Evolutionary conservation across 2,113 vertebrate genomes (phyloP).

Genomic region (Percopsis transmontana): DNA sequence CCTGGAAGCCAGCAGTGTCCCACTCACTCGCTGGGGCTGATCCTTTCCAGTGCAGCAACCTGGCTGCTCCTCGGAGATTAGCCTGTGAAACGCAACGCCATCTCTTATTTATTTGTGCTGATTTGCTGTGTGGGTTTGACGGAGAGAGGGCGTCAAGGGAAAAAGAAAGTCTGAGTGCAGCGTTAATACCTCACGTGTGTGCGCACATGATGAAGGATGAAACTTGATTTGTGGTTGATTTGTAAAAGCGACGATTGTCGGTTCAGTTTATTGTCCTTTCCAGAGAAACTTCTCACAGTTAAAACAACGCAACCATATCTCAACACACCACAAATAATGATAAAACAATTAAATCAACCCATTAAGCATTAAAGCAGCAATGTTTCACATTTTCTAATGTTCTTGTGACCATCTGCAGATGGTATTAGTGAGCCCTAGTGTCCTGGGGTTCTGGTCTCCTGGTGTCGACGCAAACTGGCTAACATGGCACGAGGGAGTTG

Average conservation of each 20-base stretch:
- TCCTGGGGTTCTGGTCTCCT: no score
- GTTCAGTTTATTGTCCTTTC: constrained; percentile 7
- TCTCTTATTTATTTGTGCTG: constrained; percentile 67
- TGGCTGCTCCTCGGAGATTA: constrained; percentile 62
- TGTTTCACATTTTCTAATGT: no score
- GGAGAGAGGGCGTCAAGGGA: no score
- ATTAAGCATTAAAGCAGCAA: no score
- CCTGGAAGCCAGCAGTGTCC: constrained; percentile 71
- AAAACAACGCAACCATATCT: no score
- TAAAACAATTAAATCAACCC: no score
- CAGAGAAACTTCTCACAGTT: no score
- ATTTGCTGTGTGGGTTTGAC: constrained; percentile 47
- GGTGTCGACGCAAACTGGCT: no score
- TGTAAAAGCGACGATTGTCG: neutral
- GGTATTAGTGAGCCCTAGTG: no score
- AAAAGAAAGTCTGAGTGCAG: neutral
- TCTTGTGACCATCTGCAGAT: no score
- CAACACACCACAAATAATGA: no score
- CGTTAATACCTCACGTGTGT: neutral
- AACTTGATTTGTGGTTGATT: constrained; percentile 7
- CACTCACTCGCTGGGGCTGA: constrained; percentile 52
- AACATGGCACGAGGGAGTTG: no score
- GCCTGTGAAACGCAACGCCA: constrained; percentile 62
- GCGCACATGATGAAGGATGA: neutral
- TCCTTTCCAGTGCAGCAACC: constrained; percentile 47